A percentile compares a stretch with the other conserved stretches of the same genome.
These are phyloP conservation scores for Benitochromis conjunctus DNA, from an alignment of 2,113 vertebrate genomes.

Conservation along the genomic window DNA sequence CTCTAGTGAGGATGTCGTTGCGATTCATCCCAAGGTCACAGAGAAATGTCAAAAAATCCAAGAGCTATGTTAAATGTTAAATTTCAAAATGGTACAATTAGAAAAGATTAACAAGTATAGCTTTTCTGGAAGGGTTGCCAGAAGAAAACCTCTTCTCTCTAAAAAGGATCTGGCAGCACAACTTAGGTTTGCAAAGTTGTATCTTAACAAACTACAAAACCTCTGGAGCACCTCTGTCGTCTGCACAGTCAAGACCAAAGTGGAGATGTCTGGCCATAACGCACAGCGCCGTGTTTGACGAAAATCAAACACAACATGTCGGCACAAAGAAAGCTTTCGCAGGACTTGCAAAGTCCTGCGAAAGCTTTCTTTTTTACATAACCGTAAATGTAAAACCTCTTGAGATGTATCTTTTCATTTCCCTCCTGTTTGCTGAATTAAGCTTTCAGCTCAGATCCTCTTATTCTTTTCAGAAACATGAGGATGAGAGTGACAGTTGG, in stretches of 20 bases:
- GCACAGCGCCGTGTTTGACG: background rate
- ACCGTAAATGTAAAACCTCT: background rate
- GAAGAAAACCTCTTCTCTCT: background rate
- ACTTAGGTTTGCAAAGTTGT: background rate
- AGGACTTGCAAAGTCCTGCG: background rate
- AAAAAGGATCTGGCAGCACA: background rate
- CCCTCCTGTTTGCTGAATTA: background rate
- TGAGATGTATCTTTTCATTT: background rate
- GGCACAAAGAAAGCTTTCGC: background rate
- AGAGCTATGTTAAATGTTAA: background rate
- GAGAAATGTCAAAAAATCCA: background rate
- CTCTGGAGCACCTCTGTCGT: background rate
- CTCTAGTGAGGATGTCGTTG: background rate
- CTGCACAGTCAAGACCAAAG: background rate
- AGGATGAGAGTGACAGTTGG: constrained; percentile 95
- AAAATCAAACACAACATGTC: background rate
- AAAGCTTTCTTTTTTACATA: background rate
- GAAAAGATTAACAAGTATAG: background rate
- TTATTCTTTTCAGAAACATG: constrained; percentile 86
- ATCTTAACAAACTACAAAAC: background rate
- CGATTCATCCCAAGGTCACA: background rate
- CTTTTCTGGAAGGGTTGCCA: background rate
- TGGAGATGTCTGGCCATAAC: background rate
- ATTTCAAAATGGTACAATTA: background rate
- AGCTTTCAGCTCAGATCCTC: background rate